Evolutionary conservation across 2,888 invertebrate species (phyloP), one percentile per base, ranked within the genome.

Genomic region (Didymodactylos carnosus): DNA sequence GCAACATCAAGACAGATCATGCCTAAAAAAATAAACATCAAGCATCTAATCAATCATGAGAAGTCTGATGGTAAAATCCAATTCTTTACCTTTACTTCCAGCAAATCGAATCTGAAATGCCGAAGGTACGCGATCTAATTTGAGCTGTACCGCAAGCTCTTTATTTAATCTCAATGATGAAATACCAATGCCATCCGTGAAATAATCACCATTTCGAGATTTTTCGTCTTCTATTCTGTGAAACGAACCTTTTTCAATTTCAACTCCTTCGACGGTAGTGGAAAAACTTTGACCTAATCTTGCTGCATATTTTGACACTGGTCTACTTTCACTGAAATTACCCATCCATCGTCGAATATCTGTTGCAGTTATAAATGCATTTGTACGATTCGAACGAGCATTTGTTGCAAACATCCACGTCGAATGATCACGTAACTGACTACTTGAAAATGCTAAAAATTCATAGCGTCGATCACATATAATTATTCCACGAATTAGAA

Each of bases 251-350:
- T 19, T 53, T 19, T 10, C 8, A 2, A n/a, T 35, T 53, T 53
- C 23, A 13, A n/a, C 29, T 14, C 70, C 71, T 14, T 72, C 40
- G 5, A 76, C 46, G 8, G 71, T 76, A 39, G 39, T 40, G 7
- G 35, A 53, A 53, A 53, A 53, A 16, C 1, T 29, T 53, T 53
- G 53, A 7, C 53, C 53, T 29, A 53, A 53, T 1, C 53, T 19
- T 10, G 75, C 70, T 11, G 72, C 51, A 16, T 82, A 82, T 75
- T 83, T 81, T 75, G 81, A 80, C 69, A 82, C 81, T 19, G 81
- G 82, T 79, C 82, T 80, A 39, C 82, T 76, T n/a, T 82, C 79
- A 79, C 82, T 80, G n/a, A 79, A 76, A 69, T 78, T 76, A 2
- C 79, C 79, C 70, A 77, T 76, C 71, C 76, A 76, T 7, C 76